Evolutionary conservation across 2,113 vertebrate genomes (phyloP).

Genomic region (Microcebus jonahi): DNA sequence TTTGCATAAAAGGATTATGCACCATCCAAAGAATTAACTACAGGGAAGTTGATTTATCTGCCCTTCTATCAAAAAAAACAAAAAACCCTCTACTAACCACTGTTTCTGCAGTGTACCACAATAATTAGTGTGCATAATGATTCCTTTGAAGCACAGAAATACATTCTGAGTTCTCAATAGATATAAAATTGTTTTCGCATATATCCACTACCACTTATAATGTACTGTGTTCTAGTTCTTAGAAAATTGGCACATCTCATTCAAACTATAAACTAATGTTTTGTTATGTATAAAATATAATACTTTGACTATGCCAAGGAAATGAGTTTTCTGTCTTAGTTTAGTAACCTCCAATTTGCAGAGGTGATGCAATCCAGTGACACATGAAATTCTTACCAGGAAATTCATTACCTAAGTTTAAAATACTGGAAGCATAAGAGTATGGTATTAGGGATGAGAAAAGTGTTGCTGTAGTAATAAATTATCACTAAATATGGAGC

Average conservation of each 20-base stretch:
- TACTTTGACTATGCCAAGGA: background rate
- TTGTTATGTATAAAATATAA: slow-evolving; percentile 47
- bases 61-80: slow-evolving; percentile 12
- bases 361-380: background rate
- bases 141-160: slow-evolving; percentile 37
- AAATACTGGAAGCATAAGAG: background rate
- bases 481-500: background rate
- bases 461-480: background rate
- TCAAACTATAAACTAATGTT: slow-evolving; percentile 43
- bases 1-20: slow-evolving; percentile 58
- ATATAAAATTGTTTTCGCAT: slow-evolving; percentile 35
- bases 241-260: slow-evolving; percentile 37
- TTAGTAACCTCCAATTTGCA: slow-evolving; percentile 18
- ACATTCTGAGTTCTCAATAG: slow-evolving; percentile 23
- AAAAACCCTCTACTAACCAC: background rate
- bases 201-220: background rate
- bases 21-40: slow-evolving; percentile 51
- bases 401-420: background rate
- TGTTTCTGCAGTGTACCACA: slow-evolving; percentile 29
- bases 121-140: slow-evolving; percentile 63
- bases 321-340: slow-evolving; percentile 28
- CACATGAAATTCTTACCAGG: background rate
- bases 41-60: slow-evolving; percentile 58
- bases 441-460: background rate
- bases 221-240: background rate